Evolutionary conservation across 2,797 vertebrate species (phyloP), one percentile per base, ranked within the genome.

Genomic region (Notolepis coatsorum): DNA sequence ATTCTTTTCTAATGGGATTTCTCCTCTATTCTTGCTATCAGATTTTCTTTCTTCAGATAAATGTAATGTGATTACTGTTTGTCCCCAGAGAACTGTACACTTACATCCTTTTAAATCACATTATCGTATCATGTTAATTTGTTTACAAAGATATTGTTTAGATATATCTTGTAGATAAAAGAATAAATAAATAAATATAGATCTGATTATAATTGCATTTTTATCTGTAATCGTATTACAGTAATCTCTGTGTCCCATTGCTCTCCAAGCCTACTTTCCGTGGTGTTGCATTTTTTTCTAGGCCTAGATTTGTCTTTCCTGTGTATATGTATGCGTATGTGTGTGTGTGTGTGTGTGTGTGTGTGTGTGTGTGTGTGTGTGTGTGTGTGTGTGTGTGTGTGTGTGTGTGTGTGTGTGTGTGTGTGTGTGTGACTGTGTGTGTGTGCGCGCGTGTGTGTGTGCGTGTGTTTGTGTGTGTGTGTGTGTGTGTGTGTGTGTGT

Each of bases 201-300:
- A n/a, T n/a, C n/a, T n/a, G n/a, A n/a, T n/a, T n/a, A n/a, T n/a
- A n/a, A 20, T 49, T 28, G 55, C 4, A 23, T 24, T 27, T 10
- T 4, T 43, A n/a, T n/a, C 27, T 7, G 8, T 39, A 9, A 20
- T 38, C 13, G 1, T 9, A 55, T 42, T 30, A 12, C 23, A 3
- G 31, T 58, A 49, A 61, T 42, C 28, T 23, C 35, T n/a, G 13
- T 54, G n/a, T 50, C 21, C 4, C 4, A 43, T 31, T 5, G 6
- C 30, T 12, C 69, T 12, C 18, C 5, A 60, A 52, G 46, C 43
- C 13, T 35, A 47, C 58, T 31, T 4, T 5, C 38, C 25, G 23
- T 31, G 30, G 46, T 55, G 46, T 65, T 48, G 57, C 62, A 42
- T 62, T 52, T 68, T 57, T 31, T 45, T 23, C 8, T 50, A n/a